phyloP scores from a whole-genome alignment of 2,888 invertebrate species.

The Ochropacha duplaris region DNA sequence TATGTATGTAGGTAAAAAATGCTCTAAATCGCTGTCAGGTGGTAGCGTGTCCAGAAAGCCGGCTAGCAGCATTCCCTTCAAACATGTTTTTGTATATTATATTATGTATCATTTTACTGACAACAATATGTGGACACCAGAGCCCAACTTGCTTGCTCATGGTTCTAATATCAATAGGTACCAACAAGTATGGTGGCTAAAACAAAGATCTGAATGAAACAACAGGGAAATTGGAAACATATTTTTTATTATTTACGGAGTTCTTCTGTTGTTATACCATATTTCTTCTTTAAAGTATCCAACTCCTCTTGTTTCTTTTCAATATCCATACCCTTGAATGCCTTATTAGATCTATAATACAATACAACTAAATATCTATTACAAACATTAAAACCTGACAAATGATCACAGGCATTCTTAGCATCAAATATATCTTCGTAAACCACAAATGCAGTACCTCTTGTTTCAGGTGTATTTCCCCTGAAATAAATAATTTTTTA shows the following conservation, averaged over 20 bases:
- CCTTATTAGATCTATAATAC: slow-evolving; percentile 98
- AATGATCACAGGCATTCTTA: slow-evolving; percentile 99
- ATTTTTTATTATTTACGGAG: slow-evolving; percentile 65
- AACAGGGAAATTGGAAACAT: not conserved
- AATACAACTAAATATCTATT: slow-evolving; percentile 99
- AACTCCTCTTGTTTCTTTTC: slow-evolving; percentile 98
- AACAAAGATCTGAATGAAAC: not conserved
- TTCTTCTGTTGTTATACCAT: slow-evolving; percentile 87
- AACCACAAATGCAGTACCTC: slow-evolving; percentile 99
- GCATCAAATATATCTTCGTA: slow-evolving; percentile 99
- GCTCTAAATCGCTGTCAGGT: no score
- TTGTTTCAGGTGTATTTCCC: slow-evolving; percentile 98
- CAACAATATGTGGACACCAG: no score
- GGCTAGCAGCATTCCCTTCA: no score
- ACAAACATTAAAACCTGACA: slow-evolving; percentile 99
- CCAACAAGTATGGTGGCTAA: no score
- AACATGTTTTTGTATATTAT: no score
- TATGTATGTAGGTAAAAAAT: no score
- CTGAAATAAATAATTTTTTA: slow-evolving; percentile 73
- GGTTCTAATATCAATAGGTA: no score
- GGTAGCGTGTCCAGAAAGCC: no score
- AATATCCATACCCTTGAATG: slow-evolving; percentile 96
- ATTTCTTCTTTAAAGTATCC: slow-evolving; percentile 97
- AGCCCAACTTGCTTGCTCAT: no score
- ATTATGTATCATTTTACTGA: no score